Base-by-base conservation (phyloP, 2,888 invertebrate genomes). In the Xanthorhoe designata region DNA sequence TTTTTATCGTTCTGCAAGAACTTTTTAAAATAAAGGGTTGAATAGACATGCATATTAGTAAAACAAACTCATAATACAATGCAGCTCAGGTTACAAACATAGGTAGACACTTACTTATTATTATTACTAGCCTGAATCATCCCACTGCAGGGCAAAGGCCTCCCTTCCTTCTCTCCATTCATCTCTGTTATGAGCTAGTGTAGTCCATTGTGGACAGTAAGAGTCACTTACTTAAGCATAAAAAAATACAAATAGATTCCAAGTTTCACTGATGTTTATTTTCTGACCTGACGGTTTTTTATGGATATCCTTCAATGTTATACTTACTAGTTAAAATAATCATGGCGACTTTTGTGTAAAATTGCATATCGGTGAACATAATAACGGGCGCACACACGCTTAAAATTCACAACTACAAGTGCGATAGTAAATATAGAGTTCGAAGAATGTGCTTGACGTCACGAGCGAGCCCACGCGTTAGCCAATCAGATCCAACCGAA, bases 401-500 rank as follows among this genome's bases (percentile, higher is more conserved):
- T 47, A 67, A 73, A 74, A 75, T 61, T 70, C 74, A 77, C 75
- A 68, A 77, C 69, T 69, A 82, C 79, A 76, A 61, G 77, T 83
- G 83, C 84, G 86, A 78, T 82, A 81, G 82, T 88, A 86, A 87
- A 86, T 87, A 85, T 86, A 85, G 84, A 86, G 82, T 88, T 85
- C 82, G 83, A 88, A 87, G 92, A 91, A 92, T 92, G 89, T 80
- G 69, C 78, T 76, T 91, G 91, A 92, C 93, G 92, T 92, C 90
- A 91, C 78, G 88, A 92, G 78, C 93, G 92, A 92, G 92, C 92
- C 93, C 92, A 92, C 89, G 86, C 89, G 83, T 77, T 81, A 79
- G 75, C 93, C 92, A 93, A 93, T 93, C 91, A 90, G 84, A 78
- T 89, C 94, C n/a, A n/a, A n/a, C n/a, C 78, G 84, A 94, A 73